Evolutionary conservation across 2,888 invertebrate genomes (phyloP), one percentile per base, ranked within the genome.

Genomic region (Reticulitermes lucifugus): DNA sequence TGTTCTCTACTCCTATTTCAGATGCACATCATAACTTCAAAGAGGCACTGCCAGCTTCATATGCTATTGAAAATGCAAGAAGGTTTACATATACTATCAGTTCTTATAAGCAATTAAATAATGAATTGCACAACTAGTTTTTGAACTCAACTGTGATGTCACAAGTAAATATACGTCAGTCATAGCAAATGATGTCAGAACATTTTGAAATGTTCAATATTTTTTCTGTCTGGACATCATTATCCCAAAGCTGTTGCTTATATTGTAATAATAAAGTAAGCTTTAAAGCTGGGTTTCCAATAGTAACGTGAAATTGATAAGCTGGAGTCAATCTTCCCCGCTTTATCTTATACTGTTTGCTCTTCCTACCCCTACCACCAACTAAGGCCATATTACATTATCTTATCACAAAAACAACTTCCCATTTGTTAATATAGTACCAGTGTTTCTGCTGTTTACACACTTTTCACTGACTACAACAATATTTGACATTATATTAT

Each of bases 321-420:
- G 6, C 9, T 25, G 4, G 25, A 65, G 65, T 65, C 3, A 0
- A 65, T n/a, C 14, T 65, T n/a, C 65, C 60, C 65, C n/a, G 65
- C 65, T 65, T 65, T 65, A 65, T 65, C 65, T 65, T 65, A n/a
- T 65, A 65, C 65, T 65, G n/a, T 65, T 65, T 75, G 75, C 25
- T 73, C 70, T 73, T 83, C 51, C 29, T 73, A 55, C 25, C 35
- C 73, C 73, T 73, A 73, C 41, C 41, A 73, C 41, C 41, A n/a
- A 25, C 65, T 2, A 65, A n/a, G 65, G n/a, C 65, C 65, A 65
- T 12, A 65, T 65, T 65, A 65, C 65, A 65, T n/a, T 65, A 65
- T 65, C 65, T 65, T 65, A 65, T 65, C 65, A 65, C 25, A n/a
- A 65, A 55, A 65, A 65, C 65, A 65, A 65, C 65, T 25, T 65